phyloP scores from a whole-genome alignment of 2,888 invertebrate species.

The Alloscopus bannaensis region DNA sequence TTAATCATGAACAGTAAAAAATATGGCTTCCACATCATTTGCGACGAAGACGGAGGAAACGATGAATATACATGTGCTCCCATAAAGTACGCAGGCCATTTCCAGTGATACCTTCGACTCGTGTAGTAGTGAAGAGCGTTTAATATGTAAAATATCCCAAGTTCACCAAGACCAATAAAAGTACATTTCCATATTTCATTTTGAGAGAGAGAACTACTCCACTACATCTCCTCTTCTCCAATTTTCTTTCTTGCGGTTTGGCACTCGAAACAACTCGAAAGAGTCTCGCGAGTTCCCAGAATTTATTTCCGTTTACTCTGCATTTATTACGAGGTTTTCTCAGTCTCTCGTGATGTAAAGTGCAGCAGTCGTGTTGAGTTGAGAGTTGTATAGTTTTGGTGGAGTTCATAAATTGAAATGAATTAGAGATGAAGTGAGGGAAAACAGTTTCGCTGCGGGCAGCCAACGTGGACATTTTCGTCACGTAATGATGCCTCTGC shows the following conservation, averaged over 20 bases:
- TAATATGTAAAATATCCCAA: slow-evolving; percentile 24
- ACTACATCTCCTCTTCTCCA: no score
- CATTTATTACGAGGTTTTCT: neutral
- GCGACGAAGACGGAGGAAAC: no score
- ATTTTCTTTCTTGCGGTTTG: no score
- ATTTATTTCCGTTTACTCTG: no score
- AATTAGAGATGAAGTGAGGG: neutral
- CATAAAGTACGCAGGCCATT: no score
- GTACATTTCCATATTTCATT: slow-evolving; percentile 22
- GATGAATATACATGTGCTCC: no score
- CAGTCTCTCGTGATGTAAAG: neutral
- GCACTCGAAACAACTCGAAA: no score
- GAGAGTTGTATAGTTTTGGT: no score
- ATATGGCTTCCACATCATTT: neutral
- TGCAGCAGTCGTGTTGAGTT: neutral
- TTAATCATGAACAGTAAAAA: neutral
- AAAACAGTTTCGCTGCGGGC: neutral
- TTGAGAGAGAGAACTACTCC: no score
- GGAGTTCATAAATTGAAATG: neutral
- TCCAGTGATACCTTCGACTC: neutral
- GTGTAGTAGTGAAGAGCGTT: neutral
- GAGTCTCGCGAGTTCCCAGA: neutral
- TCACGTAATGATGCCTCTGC: slow-evolving; percentile 16
- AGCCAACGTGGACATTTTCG: slow-evolving; percentile 22
- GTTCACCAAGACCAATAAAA: neutral